Percentiles rank a stretch among this genome's conserved stretches.
Conservation (phyloP, 1,140 invertebrate species). For the Drosophila repleta region DNA sequence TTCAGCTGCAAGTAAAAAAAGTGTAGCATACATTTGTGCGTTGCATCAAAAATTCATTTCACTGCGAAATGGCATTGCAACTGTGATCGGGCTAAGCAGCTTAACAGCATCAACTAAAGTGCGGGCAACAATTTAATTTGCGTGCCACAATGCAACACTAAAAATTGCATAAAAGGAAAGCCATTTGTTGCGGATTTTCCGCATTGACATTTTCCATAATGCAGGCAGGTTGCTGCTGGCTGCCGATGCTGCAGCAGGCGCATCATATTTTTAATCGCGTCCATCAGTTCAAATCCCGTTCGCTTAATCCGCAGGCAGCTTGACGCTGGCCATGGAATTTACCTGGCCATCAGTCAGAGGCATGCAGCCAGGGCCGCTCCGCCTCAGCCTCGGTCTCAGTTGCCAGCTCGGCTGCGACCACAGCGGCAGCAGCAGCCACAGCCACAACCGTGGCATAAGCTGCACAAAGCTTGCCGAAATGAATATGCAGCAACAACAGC, state of each 20-base stretch:
- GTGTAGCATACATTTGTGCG: constrained; percentile 48
- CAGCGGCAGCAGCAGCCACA: constrained; percentile 42
- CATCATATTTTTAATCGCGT: constrained; percentile 49
- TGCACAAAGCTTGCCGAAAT: constrained; percentile 32
- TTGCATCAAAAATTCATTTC: not conserved
- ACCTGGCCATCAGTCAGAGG: constrained; percentile 46
- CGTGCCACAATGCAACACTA: not conserved
- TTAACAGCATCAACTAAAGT: constrained; percentile 39
- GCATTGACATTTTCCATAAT: constrained; percentile 31
- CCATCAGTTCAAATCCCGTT: constrained; percentile 31
- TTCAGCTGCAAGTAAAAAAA: not conserved
- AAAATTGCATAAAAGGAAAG: not conserved
- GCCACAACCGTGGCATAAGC: constrained; percentile 54
- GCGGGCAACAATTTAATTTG: constrained; percentile 15
- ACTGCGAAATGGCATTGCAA: not conserved
- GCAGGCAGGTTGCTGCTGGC: constrained; percentile 21
- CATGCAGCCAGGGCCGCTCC: constrained; percentile 17
- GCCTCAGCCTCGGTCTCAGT: constrained; percentile 13
- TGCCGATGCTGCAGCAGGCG: constrained; percentile 13
- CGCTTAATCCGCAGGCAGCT: constrained; percentile 42
- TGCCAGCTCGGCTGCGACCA: constrained; percentile 9
- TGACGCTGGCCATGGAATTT: constrained; percentile 40
- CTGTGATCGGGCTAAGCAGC: constrained; percentile 9
- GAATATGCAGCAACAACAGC: constrained; percentile 16
- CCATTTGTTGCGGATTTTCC: constrained; percentile 5